A percentile compares a stretch with the other conserved stretches of the same genome.
Conservation (phyloP, 2,888 invertebrate genomes). For the Dryobota labecula region DNA sequence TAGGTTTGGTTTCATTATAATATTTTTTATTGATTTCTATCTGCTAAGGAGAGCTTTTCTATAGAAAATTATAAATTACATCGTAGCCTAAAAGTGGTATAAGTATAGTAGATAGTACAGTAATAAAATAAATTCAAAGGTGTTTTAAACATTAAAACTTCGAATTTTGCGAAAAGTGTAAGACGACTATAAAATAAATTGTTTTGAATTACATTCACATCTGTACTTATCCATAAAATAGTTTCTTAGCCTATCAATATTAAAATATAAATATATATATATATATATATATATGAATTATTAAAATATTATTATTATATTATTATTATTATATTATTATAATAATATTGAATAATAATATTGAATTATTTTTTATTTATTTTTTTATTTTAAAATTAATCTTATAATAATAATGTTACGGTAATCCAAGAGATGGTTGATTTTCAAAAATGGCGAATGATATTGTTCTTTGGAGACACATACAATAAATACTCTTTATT, state of each 20-base stretch:
- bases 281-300: too few species aligned
- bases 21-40: constrained; percentile 20
- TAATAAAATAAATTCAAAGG: constrained; percentile 33
- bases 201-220: constrained; percentile 46
- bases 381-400: constrained; percentile 17
- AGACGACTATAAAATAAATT: constrained; percentile 35
- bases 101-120: background rate
- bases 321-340: too few species aligned
- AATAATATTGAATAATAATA: too few species aligned
- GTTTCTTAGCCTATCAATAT: constrained; percentile 8
- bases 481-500: background rate
- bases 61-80: constrained; percentile 21
- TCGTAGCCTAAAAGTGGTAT: constrained; percentile 28
- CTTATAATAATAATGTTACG: constrained; percentile 2
- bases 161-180: constrained; percentile 29
- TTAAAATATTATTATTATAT: too few species aligned
- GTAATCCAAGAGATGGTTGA: background rate
- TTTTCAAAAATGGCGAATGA: constrained; percentile 6
- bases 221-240: constrained; percentile 13
- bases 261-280: too few species aligned
- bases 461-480: constrained; percentile 1
- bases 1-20: constrained; percentile 42
- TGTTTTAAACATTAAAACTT: constrained; percentile 50
- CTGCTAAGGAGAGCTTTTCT: constrained; percentile 12
- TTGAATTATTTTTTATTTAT: too few species aligned